phyloP scores from a whole-genome alignment of 2,888 invertebrate species.

The Lasioglossum leucozonium region DNA sequence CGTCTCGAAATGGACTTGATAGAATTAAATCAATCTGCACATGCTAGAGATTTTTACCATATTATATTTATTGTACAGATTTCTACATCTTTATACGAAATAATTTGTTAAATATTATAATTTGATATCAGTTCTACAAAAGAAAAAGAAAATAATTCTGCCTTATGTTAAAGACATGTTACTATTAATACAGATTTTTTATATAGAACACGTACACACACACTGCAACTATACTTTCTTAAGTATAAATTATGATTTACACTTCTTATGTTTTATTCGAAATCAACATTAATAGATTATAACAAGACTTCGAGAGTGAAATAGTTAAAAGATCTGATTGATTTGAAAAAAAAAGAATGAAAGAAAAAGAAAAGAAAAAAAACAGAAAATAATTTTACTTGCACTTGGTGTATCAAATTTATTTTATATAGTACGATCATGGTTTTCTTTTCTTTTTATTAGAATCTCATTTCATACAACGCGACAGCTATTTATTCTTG shows the following conservation, averaged over 20 bases:
- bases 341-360: constrained; percentile 46
- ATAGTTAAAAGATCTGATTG: constrained; percentile 61
- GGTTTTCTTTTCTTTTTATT: constrained; percentile 35
- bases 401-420: constrained; percentile 56
- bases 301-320: constrained; percentile 37
- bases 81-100: constrained; percentile 57
- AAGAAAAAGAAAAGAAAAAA: background rate
- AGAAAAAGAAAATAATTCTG: constrained; percentile 41
- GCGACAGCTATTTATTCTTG: constrained; percentile 54
- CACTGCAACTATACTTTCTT: constrained; percentile 37
- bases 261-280: constrained; percentile 40
- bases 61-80: constrained; percentile 71
- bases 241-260: constrained; percentile 53
- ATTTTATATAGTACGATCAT: constrained; percentile 60
- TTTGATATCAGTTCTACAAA: constrained; percentile 42
- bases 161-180: constrained; percentile 48
- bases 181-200: constrained; percentile 55
- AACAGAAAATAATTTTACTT: constrained; percentile 46
- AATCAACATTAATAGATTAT: constrained; percentile 34
- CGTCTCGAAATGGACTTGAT: background rate
- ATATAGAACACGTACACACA: constrained; percentile 32
- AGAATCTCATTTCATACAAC: constrained; percentile 61
- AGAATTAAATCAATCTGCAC: constrained; percentile 68
- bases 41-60: constrained; percentile 66
- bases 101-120: constrained; percentile 58